Evolutionary conservation across 2,888 invertebrate species (phyloP), one percentile per base, ranked within the genome.

Genomic region (Scaptodrosophila latifasciaeformis): DNA sequence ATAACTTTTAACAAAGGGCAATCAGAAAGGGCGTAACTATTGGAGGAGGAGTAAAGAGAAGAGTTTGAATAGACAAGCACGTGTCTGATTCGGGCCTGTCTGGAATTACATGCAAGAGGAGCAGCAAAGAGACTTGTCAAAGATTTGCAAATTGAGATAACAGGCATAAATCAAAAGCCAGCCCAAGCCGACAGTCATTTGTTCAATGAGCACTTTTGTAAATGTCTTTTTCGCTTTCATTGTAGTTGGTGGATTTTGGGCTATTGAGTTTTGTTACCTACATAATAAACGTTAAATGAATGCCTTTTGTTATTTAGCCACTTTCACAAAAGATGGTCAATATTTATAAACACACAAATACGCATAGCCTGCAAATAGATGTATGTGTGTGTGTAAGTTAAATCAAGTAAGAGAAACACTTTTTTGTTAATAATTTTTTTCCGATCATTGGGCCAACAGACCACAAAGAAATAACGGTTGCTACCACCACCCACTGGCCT

Each of bases 251-350:
- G 7, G 24, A 24, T 3, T 3, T 7, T 24, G 24, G 49, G 18
- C 40, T 37, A 31, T 43, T 57, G 52, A 29, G 51, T 39, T 56
- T 56, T 37, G 6, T 27, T 42, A 10, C 24, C 17, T 13, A 53
- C 43, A 47, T 54, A 65, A 62, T 50, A 42, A 46, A 54, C 55
- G 72, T 58, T 72, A 66, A 72, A 59, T 62, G 49, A 51, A 55
- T 64, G 15, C 13, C 17, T 13, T 5, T 35, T 35, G 9, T 12
- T 35, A 7, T 49, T 44, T 42, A 12, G 56, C 42, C 79, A 79
- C 74, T 75, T 75, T 75, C 74, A 58, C 74, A 67, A 46, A n/a
- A n/a, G n/a, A n/a, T n/a, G 43, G 46, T 49, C 37, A 52, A 51
- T 19, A 35, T 34, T 13, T 42, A 40, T 7, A 24, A 46, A 3